These are phyloP conservation scores for Sinonovacula constricta DNA, from an alignment of 1,140 invertebrate genomes.

Conservation along the genomic window DNA sequence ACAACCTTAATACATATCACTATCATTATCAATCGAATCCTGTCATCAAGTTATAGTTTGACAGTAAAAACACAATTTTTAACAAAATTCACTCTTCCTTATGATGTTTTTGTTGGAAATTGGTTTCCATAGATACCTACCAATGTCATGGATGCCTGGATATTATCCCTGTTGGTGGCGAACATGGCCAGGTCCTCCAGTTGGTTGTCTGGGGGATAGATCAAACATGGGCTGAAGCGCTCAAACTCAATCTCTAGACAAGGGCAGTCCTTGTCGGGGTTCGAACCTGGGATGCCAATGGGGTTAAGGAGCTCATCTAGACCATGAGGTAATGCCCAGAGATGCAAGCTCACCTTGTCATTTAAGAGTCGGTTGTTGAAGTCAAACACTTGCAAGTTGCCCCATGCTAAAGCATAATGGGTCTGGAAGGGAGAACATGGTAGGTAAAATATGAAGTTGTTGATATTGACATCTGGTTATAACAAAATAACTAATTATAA, in stretches of 20 bases:
- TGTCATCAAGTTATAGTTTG: no score
- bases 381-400: conserved; percentile 96
- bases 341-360: conserved; percentile 91
- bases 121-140: no score
- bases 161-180: conserved; percentile 45
- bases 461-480: no score
- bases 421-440: no score
- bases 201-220: conserved; percentile 78
- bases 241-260: conserved; percentile 90
- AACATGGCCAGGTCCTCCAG: conserved; percentile 77
- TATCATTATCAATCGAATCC: no score
- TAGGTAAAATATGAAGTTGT: no score
- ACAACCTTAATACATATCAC: no score
- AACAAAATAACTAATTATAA: no score
- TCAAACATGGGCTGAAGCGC: conserved; percentile 76
- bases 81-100: no score
- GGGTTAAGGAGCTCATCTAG: conserved; percentile 90
- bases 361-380: conserved; percentile 92
- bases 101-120: no score
- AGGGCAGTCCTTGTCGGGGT: conserved; percentile 90
- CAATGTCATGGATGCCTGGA: conserved; percentile 19
- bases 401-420: conserved; percentile 93
- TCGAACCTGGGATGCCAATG: conserved; percentile 89
- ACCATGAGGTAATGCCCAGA: conserved; percentile 94
- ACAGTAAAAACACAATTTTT: no score